Conservation (phyloP, 2,113 vertebrate species). For the Micronycteris hirsuta region DNA sequence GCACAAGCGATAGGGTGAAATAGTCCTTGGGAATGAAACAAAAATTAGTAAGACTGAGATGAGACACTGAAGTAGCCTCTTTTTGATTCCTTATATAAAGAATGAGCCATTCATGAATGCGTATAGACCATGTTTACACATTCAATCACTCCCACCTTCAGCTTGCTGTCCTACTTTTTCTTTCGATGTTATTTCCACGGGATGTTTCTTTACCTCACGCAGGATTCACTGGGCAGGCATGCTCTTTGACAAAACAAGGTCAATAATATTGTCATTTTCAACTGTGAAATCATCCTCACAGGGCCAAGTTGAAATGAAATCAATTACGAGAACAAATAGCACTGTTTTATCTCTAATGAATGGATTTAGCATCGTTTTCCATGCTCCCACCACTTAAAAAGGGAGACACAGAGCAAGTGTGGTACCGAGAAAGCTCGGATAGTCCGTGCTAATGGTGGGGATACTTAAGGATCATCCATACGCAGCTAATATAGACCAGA, state of each 20-base stretch:
- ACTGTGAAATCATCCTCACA: slow-evolving; percentile 69
- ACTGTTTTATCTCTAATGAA: slow-evolving; percentile 70
- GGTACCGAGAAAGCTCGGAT: slow-evolving; percentile 57
- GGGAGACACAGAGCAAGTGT: slow-evolving; percentile 66
- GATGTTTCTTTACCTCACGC: neutral
- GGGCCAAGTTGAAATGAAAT: slow-evolving; percentile 70
- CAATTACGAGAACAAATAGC: slow-evolving; percentile 78
- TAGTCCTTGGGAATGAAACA: neutral
- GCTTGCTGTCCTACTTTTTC: neutral
- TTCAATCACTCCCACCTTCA: neutral
- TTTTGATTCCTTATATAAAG: neutral
- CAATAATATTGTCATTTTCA: slow-evolving; percentile 60
- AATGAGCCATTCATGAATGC: neutral
- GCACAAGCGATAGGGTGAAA: neutral
- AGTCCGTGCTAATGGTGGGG: slow-evolving; percentile 79
- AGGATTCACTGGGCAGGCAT: neutral
- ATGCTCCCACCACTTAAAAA: slow-evolving; percentile 68
- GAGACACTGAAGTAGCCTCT: neutral
- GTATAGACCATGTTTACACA: neutral
- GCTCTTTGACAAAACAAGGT: slow-evolving; percentile 15
- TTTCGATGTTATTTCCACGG: neutral
- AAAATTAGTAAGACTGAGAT: neutral
- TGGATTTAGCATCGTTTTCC: slow-evolving; percentile 68
- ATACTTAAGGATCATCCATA: slow-evolving; percentile 68
- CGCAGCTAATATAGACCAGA: slow-evolving; percentile 77